Evolutionary conservation across 2,888 invertebrate genomes (phyloP).

Genomic region (Eustalomyia histrio): DNA sequence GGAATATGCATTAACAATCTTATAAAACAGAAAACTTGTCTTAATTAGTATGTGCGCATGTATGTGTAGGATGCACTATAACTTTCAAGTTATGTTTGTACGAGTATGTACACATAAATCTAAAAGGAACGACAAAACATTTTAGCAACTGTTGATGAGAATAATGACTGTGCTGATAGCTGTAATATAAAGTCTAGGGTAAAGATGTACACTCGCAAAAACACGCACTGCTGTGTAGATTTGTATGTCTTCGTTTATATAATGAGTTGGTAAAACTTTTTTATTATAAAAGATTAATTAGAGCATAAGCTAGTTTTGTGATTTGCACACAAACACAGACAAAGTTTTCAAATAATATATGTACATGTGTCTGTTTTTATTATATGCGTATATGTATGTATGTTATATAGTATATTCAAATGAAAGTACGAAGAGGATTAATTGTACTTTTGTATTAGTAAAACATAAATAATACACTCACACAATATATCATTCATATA

Average conservation of each 20-base stretch:
- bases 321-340: constrained; percentile 16
- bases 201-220: neutral
- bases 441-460: constrained; percentile 10
- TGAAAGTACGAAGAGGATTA: constrained; percentile 13
- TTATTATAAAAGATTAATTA: constrained; percentile 54
- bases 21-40: neutral
- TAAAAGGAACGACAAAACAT: constrained; percentile 16
- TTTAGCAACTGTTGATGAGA: constrained; percentile 39
- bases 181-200: constrained; percentile 15
- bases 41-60: neutral
- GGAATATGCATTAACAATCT: neutral
- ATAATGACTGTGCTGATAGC: constrained; percentile 36
- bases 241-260: constrained; percentile 49
- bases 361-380: neutral
- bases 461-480: neutral
- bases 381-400: too few species aligned
- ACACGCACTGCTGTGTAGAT: neutral
- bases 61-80: neutral
- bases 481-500: neutral
- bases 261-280: constrained; percentile 31
- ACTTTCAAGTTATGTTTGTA: neutral
- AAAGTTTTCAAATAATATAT: neutral
- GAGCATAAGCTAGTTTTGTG: constrained; percentile 44
- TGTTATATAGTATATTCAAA: too few species aligned
- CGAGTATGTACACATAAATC: too few species aligned